phyloP scores from a whole-genome alignment of 1,140 invertebrate species.

The Himalopsyche phryganea region DNA sequence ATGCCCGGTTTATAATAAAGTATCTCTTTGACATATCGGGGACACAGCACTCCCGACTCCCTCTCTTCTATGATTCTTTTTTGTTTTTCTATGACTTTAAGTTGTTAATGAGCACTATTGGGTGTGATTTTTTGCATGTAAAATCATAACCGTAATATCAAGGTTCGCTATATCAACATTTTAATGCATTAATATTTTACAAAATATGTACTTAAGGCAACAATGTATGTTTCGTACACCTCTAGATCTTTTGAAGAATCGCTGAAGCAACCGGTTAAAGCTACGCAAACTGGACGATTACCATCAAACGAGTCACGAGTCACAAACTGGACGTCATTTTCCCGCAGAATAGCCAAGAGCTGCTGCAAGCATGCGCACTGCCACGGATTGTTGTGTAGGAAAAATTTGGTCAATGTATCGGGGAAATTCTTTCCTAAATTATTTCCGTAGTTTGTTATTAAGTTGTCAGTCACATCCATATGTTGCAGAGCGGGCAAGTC shows the following conservation, averaged over 20 bases:
- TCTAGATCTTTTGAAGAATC: conserved; percentile 14
- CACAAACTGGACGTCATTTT: conserved; percentile 5
- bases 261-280: conserved; percentile 5
- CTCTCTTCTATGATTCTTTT: too few species aligned
- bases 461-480: conserved; percentile 22
- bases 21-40: too few species aligned
- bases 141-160: too few species aligned
- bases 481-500: conserved; percentile 1
- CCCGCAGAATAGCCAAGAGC: conserved; percentile 6
- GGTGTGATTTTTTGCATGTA: too few species aligned
- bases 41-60: too few species aligned
- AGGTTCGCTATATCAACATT: too few species aligned
- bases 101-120: too few species aligned
- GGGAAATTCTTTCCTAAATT: conserved; percentile 18
- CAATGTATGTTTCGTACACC: conserved; percentile 10
- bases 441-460: conserved; percentile 18
- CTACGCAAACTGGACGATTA: conserved; percentile 18
- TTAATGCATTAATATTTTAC: background rate
- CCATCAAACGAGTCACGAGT: conserved; percentile 9
- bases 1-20: too few species aligned
- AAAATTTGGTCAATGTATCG: conserved; percentile 1
- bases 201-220: conserved; percentile 3
- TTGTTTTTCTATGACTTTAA: too few species aligned
- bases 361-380: conserved; percentile 22
- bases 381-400: conserved; percentile 23